Evolutionary conservation across 2,113 vertebrate genomes (phyloP), one percentile per base, ranked within the genome.

Genomic region (Miniopterus natalensis): DNA sequence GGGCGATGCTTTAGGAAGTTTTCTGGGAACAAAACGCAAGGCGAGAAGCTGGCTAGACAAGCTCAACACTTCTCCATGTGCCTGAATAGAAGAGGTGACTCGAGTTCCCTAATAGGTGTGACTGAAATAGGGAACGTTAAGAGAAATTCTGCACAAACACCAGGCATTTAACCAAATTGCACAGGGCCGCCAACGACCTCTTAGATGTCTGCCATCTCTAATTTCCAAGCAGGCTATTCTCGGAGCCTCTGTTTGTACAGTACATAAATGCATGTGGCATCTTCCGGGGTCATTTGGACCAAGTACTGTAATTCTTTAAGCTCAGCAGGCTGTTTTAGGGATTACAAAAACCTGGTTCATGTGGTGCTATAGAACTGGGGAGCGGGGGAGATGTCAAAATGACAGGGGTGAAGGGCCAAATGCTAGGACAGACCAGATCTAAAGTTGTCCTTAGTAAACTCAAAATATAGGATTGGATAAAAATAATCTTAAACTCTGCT

Each of bases 281-380:
- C 94, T 97, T 92, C 94, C 95, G 91, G 85, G 92, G 92, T 90
- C 96, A 89, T 96, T 96, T 96, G 91, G 85, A 84, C 70, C 92
- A 96, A 96, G 88, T 78, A 95, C 96, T 97, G 40, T 97, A 97
- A 97, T 97, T 97, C 94, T 85, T 94, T 49, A 59, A 80, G 61
- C 71, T 94, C 61, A 61, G 92, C 40, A 89, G 90, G 47, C 92
- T 92, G 85, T 96, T 96, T 96, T 73, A 6, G 53, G 57, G 55
- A 66, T 91, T 63, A 92, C 47, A 51, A 74, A 79, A 68, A 92
- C 15, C 66, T 90, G 81, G 85, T 80, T 94, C 36, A 57, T 45
- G 57, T 20, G 55, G 79, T n/a, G 53, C 84, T 71, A 61, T 3
- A 78, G 74, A 86, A 49, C 73, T 29, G 1, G 49, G 36, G 70